Conservation (phyloP, 2,797 vertebrate species). For the Pipistrellus nathusii region DNA sequence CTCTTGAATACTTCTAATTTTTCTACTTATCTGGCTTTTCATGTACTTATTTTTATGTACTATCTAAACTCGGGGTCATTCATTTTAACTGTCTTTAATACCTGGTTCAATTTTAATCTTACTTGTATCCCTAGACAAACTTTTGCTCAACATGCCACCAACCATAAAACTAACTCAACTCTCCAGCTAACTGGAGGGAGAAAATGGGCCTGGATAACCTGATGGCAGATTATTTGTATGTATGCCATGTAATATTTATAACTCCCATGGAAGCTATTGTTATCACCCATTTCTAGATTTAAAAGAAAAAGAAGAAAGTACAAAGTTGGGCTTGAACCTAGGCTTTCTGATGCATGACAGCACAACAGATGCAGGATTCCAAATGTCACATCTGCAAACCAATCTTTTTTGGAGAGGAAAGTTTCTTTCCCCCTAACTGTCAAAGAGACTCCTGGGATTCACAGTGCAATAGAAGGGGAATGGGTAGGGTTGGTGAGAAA, state of each 20-base stretch:
- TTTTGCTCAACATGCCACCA: neutral
- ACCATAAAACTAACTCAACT: neutral
- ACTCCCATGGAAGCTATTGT: neutral
- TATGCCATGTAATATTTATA: constrained; percentile 16
- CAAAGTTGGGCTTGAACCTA: neutral
- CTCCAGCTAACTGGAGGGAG: neutral
- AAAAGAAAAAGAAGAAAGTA: neutral
- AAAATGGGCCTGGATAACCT: neutral
- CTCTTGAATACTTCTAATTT: neutral
- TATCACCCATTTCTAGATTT: neutral
- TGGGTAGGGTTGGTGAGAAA: neutral
- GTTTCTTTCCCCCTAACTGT: neutral
- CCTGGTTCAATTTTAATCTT: neutral
- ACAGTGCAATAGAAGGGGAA: neutral
- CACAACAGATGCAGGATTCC: neutral
- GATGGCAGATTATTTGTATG: neutral
- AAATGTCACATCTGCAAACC: neutral
- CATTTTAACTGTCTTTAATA: neutral
- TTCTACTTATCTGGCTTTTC: neutral
- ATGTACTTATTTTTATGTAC: constrained; percentile 22
- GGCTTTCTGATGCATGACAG: neutral
- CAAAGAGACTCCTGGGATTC: neutral
- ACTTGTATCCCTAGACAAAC: neutral
- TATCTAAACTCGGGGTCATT: neutral
- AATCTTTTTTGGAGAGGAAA: neutral